These are phyloP conservation scores for Lepeophtheirus nordmannii DNA, from an alignment of 2,888 invertebrate genomes.

Conservation along the genomic window DNA sequence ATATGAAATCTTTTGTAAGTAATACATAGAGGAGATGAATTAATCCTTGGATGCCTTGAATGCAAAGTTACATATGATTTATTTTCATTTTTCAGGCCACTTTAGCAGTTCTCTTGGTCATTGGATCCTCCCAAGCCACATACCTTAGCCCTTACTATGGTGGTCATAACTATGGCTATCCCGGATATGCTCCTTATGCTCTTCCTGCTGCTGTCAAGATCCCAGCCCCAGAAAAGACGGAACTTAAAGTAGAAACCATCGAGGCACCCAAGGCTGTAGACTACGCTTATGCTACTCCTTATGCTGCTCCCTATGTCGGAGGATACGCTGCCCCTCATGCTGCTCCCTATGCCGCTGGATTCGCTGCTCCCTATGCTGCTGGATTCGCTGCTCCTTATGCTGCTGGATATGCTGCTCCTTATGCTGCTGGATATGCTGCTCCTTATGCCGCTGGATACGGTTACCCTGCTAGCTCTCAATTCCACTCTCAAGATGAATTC, in stretches of 20 bases:
- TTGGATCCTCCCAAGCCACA: neutral
- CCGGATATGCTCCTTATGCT: constrained; percentile 14
- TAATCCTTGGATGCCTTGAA: too few species aligned
- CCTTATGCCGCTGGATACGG: neutral
- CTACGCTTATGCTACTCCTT: neutral
- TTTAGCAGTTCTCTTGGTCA: neutral
- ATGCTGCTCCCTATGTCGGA: constrained; percentile 14
- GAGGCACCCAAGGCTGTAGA: neutral
- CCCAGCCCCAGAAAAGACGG: neutral
- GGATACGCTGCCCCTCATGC: neutral
- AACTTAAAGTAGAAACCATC: neutral
- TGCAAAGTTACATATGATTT: neutral
- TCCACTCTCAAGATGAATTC: constrained; percentile 15
- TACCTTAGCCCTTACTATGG: neutral
- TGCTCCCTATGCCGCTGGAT: constrained; percentile 4
- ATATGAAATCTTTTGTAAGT: constrained; percentile 21
- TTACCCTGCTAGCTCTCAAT: neutral
- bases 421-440: neutral
- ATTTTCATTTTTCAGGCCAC: too few species aligned
- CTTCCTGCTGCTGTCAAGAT: neutral
- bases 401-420: neutral
- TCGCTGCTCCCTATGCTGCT: neutral
- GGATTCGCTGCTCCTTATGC: too few species aligned
- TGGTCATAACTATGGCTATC: neutral
- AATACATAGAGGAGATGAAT: neutral